Conservation (phyloP, 2,113 vertebrate species). For the Sphaerodactylus townsendi region DNA sequence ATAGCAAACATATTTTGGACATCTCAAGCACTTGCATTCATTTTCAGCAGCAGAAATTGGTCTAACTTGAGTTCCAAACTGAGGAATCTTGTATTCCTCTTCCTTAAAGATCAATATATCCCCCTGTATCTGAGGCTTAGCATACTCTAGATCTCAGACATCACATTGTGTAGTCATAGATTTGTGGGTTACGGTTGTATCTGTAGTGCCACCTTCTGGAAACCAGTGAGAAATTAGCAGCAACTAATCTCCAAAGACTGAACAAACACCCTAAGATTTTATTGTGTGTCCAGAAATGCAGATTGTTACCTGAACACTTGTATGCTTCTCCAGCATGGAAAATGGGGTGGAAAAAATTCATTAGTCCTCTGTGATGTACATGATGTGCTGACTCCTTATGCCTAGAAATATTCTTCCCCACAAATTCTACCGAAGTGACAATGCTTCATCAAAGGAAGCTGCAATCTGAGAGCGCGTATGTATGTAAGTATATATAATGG, state of each 20-base stretch:
- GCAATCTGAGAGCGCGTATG: neutral
- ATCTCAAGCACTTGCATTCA: too few relatives aligned
- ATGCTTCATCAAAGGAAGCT: slow-evolving; percentile 5
- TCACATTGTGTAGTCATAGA: neutral
- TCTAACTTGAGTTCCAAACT: neutral
- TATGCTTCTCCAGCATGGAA: neutral
- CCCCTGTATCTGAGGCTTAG: neutral
- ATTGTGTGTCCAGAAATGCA: neutral
- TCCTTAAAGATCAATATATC: neutral
- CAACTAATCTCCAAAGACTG: neutral
- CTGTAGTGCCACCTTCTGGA: neutral
- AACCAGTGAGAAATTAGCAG: neutral
- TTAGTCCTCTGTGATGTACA: neutral
- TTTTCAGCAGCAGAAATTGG: neutral
- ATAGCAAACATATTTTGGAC: too few relatives aligned
- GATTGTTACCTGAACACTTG: neutral
- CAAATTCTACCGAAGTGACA: neutral
- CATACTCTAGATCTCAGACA: neutral
- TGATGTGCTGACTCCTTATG: neutral
- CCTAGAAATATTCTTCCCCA: neutral
- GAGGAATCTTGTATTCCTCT: neutral
- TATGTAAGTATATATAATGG: neutral
- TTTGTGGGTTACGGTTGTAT: neutral
- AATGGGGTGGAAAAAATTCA: neutral
- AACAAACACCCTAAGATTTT: too few relatives aligned